Percentiles rank a stretch among this genome's conserved stretches.
phyloP scores from a whole-genome alignment of 2,888 invertebrate genomes.

The Neoascia interrupta region DNA sequence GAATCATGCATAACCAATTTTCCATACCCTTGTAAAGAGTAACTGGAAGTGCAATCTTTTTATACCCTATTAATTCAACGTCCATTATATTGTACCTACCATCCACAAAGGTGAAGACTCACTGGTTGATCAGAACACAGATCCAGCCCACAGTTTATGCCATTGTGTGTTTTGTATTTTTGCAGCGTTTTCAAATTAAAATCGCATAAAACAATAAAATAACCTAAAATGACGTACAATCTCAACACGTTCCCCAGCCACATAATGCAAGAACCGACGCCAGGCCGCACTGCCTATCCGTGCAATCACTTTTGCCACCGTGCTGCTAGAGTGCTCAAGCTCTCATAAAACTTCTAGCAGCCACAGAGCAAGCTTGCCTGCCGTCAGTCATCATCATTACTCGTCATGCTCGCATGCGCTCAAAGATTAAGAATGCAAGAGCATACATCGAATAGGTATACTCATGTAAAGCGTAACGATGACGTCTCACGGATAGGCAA shows the following conservation, averaged over 20 bases:
- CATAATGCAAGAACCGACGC: slow-evolving; percentile 29
- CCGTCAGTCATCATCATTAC: slow-evolving; percentile 67
- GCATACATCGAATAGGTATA: slow-evolving; percentile 33
- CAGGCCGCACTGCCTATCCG: slow-evolving; percentile 36
- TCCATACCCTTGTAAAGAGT: not conserved
- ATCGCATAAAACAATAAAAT: slow-evolving; percentile 68
- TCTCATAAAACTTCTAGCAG: too few species aligned
- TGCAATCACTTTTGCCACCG: slow-evolving; percentile 60
- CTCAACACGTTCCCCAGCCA: slow-evolving; percentile 61
- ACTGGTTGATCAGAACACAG: slow-evolving; percentile 6
- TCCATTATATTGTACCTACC: not conserved
- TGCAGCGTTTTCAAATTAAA: slow-evolving; percentile 62
- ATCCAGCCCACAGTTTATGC: slow-evolving; percentile 39
- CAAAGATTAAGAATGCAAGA: slow-evolving; percentile 65
- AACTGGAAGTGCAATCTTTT: not conserved
- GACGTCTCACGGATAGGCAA: slow-evolving; percentile 66
- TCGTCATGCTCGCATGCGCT: slow-evolving; percentile 69
- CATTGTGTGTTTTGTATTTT: slow-evolving; percentile 49
- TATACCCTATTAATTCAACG: slow-evolving; percentile 21
- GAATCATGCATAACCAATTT: slow-evolving; percentile 19
- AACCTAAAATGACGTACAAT: slow-evolving; percentile 65
- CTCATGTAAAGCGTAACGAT: slow-evolving; percentile 44
- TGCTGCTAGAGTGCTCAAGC: not conserved
- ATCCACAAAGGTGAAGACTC: not conserved
- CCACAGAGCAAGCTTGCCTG: too few species aligned